Evolutionary conservation across 2,797 vertebrate species (phyloP).

Genomic region (Halcyon badia): DNA sequence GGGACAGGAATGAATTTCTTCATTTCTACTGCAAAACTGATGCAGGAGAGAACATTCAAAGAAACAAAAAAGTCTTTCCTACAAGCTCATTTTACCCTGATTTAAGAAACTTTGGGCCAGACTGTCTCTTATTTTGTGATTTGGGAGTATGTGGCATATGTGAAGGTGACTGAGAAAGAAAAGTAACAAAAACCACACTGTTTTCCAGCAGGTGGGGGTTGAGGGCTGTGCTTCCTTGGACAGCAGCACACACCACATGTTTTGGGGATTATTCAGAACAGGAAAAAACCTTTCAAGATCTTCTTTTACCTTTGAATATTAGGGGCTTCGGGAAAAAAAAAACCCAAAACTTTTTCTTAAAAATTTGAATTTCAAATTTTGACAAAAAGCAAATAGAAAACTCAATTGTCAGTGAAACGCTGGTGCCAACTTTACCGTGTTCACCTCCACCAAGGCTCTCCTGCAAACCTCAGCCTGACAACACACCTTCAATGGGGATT

Average conservation of each 20-base stretch:
- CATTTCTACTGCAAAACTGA: not conserved
- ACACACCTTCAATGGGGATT: not conserved
- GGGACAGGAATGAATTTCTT: not conserved
- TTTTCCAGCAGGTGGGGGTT: not conserved
- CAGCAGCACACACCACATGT: accelerated
- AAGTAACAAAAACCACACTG: not conserved
- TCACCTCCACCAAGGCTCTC: not conserved
- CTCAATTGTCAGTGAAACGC: not conserved
- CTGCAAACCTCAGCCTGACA: not conserved
- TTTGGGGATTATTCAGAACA: not conserved
- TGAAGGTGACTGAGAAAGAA: not conserved
- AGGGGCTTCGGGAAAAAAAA: not conserved
- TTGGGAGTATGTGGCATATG: not conserved
- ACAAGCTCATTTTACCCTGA: not conserved
- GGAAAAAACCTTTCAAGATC: not conserved
- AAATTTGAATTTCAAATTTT: not conserved
- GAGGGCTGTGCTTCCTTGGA: not conserved
- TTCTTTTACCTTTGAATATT: not conserved
- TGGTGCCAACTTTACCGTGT: accelerated
- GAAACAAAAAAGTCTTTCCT: not conserved
- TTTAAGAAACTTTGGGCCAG: not conserved
- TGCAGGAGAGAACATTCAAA: not conserved
- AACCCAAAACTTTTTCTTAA: not conserved
- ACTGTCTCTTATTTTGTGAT: not conserved
- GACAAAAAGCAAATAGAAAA: not conserved